Conservation (phyloP, 2,888 invertebrate species). For the Cryptocephalus primarius region DNA sequence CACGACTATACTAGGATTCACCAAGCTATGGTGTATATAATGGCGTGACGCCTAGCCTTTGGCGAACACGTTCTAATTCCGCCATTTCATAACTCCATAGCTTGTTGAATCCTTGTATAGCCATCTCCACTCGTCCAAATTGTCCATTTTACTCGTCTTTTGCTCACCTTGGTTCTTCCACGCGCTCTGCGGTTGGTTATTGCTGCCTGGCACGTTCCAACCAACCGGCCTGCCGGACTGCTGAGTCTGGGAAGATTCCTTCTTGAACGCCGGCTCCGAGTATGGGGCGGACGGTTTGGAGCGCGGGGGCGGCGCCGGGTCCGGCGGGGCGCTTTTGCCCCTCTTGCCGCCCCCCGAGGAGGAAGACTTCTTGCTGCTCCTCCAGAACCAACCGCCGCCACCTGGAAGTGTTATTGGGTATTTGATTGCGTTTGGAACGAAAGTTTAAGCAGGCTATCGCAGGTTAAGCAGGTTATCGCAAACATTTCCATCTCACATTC, state of each 20-base stretch:
- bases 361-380: slow-evolving; percentile 8
- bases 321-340: slow-evolving; percentile 4
- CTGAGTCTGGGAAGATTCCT: slow-evolving; percentile 14
- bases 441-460: not conserved
- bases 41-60: too few species aligned
- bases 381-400: slow-evolving; percentile 12
- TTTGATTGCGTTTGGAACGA: not conserved
- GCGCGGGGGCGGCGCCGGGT: slow-evolving; percentile 6
- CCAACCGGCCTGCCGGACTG: slow-evolving; percentile 16
- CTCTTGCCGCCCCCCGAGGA: slow-evolving; percentile 1
- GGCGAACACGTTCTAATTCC: too few species aligned
- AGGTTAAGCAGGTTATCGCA: too few species aligned
- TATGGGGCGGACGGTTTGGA: slow-evolving; percentile 6
- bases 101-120: too few species aligned
- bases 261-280: slow-evolving; percentile 14
- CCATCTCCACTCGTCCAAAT: too few species aligned
- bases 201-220: slow-evolving; percentile 21
- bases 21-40: too few species aligned
- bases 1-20: too few species aligned
- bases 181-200: slow-evolving; percentile 4
- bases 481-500: too few species aligned
- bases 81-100: too few species aligned
- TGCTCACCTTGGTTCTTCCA: not conserved
- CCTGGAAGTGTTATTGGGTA: not conserved
- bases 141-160: too few species aligned